phyloP scores from a whole-genome alignment of 2,888 invertebrate genomes.

The Caenorhabditis wallacei region DNA sequence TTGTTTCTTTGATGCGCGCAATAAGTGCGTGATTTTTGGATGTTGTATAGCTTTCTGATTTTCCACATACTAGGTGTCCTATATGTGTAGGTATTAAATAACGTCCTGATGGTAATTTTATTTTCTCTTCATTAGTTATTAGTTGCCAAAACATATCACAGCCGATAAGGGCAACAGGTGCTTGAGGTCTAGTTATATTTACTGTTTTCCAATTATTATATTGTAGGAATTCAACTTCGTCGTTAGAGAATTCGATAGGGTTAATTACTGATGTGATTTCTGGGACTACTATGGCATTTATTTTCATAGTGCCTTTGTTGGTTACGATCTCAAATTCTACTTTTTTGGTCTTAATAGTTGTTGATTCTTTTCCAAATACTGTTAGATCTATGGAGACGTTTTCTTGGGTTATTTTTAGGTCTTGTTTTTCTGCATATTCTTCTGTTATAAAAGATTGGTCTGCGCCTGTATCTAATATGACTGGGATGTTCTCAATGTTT shows the following conservation, averaged over 20 bases:
- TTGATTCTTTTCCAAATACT: background rate
- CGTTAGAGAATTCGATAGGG: background rate
- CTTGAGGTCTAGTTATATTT: background rate
- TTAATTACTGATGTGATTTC: background rate
- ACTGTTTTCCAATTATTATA: background rate
- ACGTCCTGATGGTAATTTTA: slow-evolving; percentile 8
- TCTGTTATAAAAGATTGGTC: slow-evolving; percentile 4
- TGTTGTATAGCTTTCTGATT: background rate
- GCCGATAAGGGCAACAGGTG: slow-evolving; percentile 2
- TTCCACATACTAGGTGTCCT: slow-evolving; percentile 6
- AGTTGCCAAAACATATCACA: slow-evolving; percentile 9
- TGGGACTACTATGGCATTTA: background rate
- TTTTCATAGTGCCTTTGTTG: background rate
- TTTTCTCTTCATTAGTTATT: slow-evolving; percentile 3
- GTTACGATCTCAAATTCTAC: slow-evolving; percentile 15
- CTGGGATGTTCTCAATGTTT: background rate
- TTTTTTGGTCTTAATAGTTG: background rate
- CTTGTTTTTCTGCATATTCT: background rate
- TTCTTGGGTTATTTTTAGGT: background rate
- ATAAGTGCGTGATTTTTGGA: background rate
- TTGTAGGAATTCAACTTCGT: background rate
- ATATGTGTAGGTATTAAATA: slow-evolving; percentile 1
- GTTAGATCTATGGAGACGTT: background rate
- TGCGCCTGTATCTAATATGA: slow-evolving; percentile 1
- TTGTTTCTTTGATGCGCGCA: background rate